A percentile compares a stretch with the other conserved stretches of the same genome.
Evolutionary conservation across 2,797 vertebrate species (phyloP).

Genomic region (Pangasius macronema): DNA sequence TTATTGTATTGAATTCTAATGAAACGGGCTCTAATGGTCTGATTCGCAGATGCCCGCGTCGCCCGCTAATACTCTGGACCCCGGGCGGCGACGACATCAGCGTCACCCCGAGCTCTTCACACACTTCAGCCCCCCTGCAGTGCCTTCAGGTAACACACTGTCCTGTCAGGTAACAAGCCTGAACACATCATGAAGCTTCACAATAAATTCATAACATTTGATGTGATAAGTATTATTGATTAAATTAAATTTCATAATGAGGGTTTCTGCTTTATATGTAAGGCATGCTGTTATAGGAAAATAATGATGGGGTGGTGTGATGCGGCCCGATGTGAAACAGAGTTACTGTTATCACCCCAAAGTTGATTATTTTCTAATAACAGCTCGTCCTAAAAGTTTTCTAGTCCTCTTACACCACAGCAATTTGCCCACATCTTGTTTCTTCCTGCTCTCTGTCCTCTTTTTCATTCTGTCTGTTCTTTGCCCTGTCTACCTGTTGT

Average conservation of each 20-base stretch:
- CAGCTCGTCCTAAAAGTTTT: background rate
- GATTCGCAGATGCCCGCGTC: slow-evolving; percentile 90
- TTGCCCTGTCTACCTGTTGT: background rate
- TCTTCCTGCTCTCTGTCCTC: background rate
- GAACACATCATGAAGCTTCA: background rate
- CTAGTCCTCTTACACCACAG: background rate
- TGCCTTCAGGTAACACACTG: slow-evolving; percentile 89
- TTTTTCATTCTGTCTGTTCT: background rate
- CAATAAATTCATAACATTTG: background rate
- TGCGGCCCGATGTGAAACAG: background rate
- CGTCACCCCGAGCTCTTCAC: slow-evolving; percentile 88
- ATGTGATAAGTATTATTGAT: background rate
- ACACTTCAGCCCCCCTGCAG: slow-evolving; percentile 90
- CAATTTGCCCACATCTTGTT: too few species aligned
- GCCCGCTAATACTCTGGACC: slow-evolving; percentile 96
- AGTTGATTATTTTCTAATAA: background rate
- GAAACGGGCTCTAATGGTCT: background rate
- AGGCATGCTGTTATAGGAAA: background rate
- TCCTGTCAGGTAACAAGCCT: background rate
- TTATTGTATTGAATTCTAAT: background rate
- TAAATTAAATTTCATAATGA: background rate
- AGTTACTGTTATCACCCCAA: background rate
- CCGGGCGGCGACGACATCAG: slow-evolving; percentile 83
- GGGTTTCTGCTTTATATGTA: too few species aligned
- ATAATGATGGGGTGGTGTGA: background rate